Base-by-base conservation (phyloP, 2,113 vertebrate species). In the Heptranchias perlo region DNA sequence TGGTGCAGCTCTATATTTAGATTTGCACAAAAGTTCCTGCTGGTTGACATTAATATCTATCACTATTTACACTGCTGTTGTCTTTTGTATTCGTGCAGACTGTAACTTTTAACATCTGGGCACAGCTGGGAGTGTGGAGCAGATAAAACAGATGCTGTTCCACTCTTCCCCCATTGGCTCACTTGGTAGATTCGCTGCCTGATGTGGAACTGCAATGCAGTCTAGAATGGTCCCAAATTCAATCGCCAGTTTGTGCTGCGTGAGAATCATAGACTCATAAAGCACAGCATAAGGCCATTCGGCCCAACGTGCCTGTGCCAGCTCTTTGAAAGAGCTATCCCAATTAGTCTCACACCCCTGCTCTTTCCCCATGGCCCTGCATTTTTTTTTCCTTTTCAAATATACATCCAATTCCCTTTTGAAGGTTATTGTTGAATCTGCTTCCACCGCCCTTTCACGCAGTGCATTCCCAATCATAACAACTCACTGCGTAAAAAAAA, bases 41-140 rank as follows among this genome's bases (percentile, higher is more conserved):
- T 89, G 89, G 4, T 62, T 58, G 89, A 47, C 89, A 62, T 93
- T 93, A 93, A 62, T 92, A 92, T 92, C 39, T 18, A 92, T 92
- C 89, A 39, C 31, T 92, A 58, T 62, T 92, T 62, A 62, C 52
- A 92, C 89, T 62, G 54, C 0, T 3, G 28, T 18, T 92, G 31
- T 62, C 54, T 62, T 92, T 28, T 52, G 18, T 62, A 39, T n/a
- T 49, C 54, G 86, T 3, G 47, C 86, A 89, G 44, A 2, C 49
- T 61, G 58, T 93, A 62, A 93, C 54, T 61, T 93, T 93, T 62
- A 93, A 93, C 89, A 62, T 58, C 89, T 93, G 58, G 4, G 4
- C 52, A 62, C 89, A 62, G 35, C 58, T 61, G 58, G 31, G 54
- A 93, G 18, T 62, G 4, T 8, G n/a, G 89, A 11, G 44, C 35